Evolutionary conservation across 1,140 invertebrate genomes (phyloP), one percentile per base, ranked within the genome.

Genomic region (Leptoteleia sp.): DNA sequence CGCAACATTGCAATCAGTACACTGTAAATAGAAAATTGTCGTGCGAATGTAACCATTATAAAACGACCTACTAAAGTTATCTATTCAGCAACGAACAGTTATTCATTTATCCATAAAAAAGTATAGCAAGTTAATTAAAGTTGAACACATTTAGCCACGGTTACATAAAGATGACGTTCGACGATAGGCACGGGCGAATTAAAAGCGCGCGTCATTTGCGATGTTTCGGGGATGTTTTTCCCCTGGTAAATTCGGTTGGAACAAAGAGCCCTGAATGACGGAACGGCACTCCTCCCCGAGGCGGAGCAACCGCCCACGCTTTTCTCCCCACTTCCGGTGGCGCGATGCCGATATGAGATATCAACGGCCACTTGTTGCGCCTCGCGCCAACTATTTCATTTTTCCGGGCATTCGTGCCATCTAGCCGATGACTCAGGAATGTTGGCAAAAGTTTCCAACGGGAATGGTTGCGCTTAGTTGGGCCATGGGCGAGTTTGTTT

Each of bases 361-460:
- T 89, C 87, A 88, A 73, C 80, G 67, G 85, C 85, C 88, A 89
- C 88, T 89, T 89, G 88, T 89, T 89, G 88, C 87, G 75, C 81
- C 29, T 15, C 57, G 55, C 37, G 54, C 52, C 29, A 50, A 78
- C 57, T 81, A 79, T 65, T 79, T 73, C 67, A 77, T 79, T 79
- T 80, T 81, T 80, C 55, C 75, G 42, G 7, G 61, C 27, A 15
- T 29, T 64, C 52, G 37, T 59, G 62, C 72, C 47, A 67, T 76
- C 55, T 54, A 37, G 25, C 9, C 16, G 43, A 59, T 70, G 59
- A 71, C 61, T 38, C 48, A 50, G 1, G 3, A 67, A 54, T 48
- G 47, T 54, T 35, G 54, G 45, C n/a, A 25, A 15, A 42, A 52
- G 22, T 55, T 50, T 19, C 22, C 3, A n/a, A n/a, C 17, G 31